phyloP scores from a whole-genome alignment of 2,113 vertebrate genomes.

The Carettochelys insculpta region DNA sequence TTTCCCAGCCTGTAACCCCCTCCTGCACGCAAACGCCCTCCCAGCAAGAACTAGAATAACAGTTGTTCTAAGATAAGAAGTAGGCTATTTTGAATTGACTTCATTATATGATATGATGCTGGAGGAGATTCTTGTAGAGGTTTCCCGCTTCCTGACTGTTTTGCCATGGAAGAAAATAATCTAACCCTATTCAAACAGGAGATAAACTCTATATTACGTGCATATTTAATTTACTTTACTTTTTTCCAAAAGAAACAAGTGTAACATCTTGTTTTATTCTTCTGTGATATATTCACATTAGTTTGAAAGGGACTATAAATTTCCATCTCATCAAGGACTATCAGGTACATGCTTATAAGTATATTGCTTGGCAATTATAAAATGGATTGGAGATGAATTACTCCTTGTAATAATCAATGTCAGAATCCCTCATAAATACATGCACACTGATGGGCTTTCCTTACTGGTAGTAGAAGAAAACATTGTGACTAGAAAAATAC shows the following conservation, averaged over 20 bases:
- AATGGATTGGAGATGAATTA: neutral
- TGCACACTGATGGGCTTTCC: neutral
- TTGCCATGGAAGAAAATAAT: neutral
- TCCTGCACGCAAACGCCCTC: too few relatives aligned
- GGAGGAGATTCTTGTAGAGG: neutral
- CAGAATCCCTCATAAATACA: neutral
- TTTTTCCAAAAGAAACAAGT: neutral
- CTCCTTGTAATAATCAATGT: neutral
- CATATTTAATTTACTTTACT: neutral
- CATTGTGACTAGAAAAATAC: neutral
- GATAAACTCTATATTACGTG: neutral
- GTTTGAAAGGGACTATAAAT: neutral
- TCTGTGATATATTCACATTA: neutral
- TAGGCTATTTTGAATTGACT: too few relatives aligned
- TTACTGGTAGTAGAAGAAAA: neutral
- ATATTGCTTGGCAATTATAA: neutral
- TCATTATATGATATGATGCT: neutral
- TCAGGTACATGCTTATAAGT: too few relatives aligned
- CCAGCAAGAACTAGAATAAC: too few relatives aligned
- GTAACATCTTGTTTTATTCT: neutral
- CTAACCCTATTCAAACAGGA: neutral
- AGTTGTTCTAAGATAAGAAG: too few relatives aligned
- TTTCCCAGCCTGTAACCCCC: too few relatives aligned
- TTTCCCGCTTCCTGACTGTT: neutral
- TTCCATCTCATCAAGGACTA: neutral